Percentiles rank a stretch among this genome's conserved stretches.
Conservation (phyloP, 1,140 invertebrate species). For the Drosophila tropicalis region DNA sequence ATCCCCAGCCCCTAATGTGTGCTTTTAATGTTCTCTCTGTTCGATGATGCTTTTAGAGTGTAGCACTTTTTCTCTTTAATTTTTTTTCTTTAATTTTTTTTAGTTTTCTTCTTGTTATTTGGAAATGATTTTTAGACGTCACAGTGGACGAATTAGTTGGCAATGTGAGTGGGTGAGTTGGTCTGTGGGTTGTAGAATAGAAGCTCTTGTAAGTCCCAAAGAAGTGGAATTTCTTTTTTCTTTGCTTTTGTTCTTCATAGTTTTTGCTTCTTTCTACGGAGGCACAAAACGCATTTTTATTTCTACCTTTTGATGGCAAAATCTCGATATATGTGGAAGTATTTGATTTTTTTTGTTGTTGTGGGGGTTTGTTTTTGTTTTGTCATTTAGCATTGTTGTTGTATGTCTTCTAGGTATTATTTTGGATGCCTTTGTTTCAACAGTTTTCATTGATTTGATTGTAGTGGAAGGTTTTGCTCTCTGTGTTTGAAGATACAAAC, state of each 20-base stretch:
- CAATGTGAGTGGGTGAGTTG: background rate
- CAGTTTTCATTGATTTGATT: conserved; percentile 43
- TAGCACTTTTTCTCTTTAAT: background rate
- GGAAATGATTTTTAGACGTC: background rate
- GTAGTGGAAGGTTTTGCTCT: conserved; percentile 31
- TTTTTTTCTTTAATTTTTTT: background rate
- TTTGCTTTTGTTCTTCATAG: too few relatives aligned
- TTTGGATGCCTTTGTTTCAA: conserved; percentile 59
- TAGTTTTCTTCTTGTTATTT: background rate
- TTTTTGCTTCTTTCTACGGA: background rate
- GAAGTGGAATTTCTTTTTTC: background rate
- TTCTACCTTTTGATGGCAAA: background rate
- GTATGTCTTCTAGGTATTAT: conserved; percentile 17
- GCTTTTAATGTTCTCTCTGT: conserved; percentile 16
- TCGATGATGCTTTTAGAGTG: conserved; percentile 16
- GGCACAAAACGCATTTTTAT: conserved; percentile 3
- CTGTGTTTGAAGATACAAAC: conserved; percentile 49
- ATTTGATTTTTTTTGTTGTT: background rate
- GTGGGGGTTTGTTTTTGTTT: background rate
- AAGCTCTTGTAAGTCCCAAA: conserved; percentile 27
- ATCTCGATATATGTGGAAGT: background rate
- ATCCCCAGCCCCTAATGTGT: background rate
- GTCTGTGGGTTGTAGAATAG: conserved; percentile 8
- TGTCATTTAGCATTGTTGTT: conserved; percentile 6
- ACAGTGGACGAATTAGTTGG: conserved; percentile 14